Conservation (phyloP, 2,797 vertebrate species). For the Peromyscus nudipes region DNA sequence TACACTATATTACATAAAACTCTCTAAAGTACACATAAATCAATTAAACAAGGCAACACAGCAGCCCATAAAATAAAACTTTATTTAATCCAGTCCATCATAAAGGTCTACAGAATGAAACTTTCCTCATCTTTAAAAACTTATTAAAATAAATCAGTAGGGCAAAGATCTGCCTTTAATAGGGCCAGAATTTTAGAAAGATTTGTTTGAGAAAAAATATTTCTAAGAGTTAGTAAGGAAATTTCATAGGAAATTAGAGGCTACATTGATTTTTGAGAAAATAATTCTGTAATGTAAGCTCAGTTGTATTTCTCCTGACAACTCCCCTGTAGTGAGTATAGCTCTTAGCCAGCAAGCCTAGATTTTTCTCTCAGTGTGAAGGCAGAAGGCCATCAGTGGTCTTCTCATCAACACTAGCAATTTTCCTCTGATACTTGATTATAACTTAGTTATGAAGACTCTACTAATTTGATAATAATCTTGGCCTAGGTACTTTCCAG, state of each 20-base stretch:
- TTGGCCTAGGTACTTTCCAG: not conserved
- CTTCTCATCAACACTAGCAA: not conserved
- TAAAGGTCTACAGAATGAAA: conserved; percentile 68
- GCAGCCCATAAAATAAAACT: conserved; percentile 67
- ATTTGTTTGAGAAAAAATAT: conserved; percentile 52
- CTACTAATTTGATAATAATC: not conserved
- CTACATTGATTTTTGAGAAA: conserved; percentile 30
- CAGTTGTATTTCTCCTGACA: conserved; percentile 25
- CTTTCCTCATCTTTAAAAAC: conserved; percentile 68
- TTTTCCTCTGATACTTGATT: conserved; percentile 19
- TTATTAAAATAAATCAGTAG: conserved; percentile 68
- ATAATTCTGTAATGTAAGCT: conserved; percentile 2
- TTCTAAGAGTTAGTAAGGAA: conserved; percentile 53
- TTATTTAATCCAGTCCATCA: conserved; percentile 64
- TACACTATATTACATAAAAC: conserved; percentile 62
- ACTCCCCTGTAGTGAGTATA: not conserved
- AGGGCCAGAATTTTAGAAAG: conserved; percentile 57
- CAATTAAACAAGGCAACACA: conserved; percentile 78
- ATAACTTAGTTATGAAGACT: conserved; percentile 9
- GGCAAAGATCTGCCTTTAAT: conserved; percentile 33
- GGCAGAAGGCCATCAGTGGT: not conserved
- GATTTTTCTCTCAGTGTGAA: conserved; percentile 20
- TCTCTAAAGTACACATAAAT: conserved; percentile 72
- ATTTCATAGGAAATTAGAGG: conserved; percentile 48
- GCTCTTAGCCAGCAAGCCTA: conserved; percentile 4